Conservation (phyloP, 2,113 vertebrate genomes). For the Lamprologus sp. region DNA sequence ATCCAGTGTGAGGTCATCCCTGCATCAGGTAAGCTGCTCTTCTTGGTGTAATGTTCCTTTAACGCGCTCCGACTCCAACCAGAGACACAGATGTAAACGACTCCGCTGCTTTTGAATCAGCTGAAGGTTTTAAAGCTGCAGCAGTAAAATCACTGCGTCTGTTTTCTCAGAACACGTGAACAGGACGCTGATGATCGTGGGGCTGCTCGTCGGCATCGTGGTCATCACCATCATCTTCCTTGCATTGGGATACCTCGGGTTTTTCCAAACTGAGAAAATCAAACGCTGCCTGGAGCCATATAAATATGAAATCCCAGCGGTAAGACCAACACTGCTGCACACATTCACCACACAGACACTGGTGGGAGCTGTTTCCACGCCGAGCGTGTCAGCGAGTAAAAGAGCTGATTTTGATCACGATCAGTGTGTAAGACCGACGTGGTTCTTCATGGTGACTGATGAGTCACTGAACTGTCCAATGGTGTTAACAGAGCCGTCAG, state of each 20-base stretch:
- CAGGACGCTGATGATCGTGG: background rate
- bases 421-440: background rate
- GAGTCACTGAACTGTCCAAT: background rate
- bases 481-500: background rate
- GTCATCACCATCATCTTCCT: fast-evolving
- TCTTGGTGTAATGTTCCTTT: background rate
- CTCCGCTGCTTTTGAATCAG: background rate
- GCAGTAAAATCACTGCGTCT: background rate
- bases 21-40: background rate
- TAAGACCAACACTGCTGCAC: background rate
- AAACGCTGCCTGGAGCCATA: background rate
- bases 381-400: background rate
- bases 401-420: background rate
- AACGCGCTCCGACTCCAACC: background rate
- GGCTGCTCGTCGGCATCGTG: fast-evolving
- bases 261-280: background rate
- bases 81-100: background rate
- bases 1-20: background rate
- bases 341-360: background rate
- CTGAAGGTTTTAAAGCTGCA: background rate
- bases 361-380: background rate
- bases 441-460: background rate
- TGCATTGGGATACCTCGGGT: fast-evolving
- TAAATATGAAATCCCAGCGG: background rate
- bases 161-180: background rate